Base-by-base conservation (phyloP, 2,888 invertebrate genomes). In the Drosophila tanythrix region DNA sequence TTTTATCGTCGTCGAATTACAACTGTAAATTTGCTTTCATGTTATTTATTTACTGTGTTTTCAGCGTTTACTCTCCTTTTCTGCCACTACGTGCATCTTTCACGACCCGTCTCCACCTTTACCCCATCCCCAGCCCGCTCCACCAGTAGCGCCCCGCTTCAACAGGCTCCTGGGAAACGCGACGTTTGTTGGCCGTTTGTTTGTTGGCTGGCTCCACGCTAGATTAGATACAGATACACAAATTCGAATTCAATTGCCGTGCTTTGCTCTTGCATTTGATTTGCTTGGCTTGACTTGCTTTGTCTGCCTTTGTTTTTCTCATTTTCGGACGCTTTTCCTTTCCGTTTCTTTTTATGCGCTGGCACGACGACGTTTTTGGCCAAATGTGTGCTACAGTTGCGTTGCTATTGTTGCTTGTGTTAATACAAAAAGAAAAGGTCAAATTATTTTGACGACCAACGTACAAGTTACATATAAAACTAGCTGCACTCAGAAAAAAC, bases 171-270 rank as follows among this genome's bases (percentile, higher is more conserved):
- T 35, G 61, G 57, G 51, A 58, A 53, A 56, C 66, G 60, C 78
- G 58, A 62, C 69, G 52, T 67, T 76, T 76, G 72, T 71, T 71
- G 64, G 53, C 69, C 61, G 63, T 65, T 80, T 77, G 79, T 72
- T 72, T 72, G 72, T 72, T 72, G 72, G 68, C 59, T 79, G 81
- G 79, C 75, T 81, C 74, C 83, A 86, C 74, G 88, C 83, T 86
- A 83, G 89, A 85, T 85, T 85, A 85, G 85, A 86, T 85, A 85
- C 84, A 88, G 85, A 84, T 83, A 82, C 83, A 84, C 70, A 83
- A 78, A 78, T 82, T 86, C 67, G 72, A 73, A 80, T 83, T 83
- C 79, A 83, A 84, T 83, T 82, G 82, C 82, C 77, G 62, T 76
- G 63, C 72, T 65, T 55, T 58, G 63, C 56, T 74, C 21, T 57